A percentile compares a stretch with the other conserved stretches of the same genome.
phyloP scores from a whole-genome alignment of 2,888 invertebrate genomes.

The Miltochrista miniata region DNA sequence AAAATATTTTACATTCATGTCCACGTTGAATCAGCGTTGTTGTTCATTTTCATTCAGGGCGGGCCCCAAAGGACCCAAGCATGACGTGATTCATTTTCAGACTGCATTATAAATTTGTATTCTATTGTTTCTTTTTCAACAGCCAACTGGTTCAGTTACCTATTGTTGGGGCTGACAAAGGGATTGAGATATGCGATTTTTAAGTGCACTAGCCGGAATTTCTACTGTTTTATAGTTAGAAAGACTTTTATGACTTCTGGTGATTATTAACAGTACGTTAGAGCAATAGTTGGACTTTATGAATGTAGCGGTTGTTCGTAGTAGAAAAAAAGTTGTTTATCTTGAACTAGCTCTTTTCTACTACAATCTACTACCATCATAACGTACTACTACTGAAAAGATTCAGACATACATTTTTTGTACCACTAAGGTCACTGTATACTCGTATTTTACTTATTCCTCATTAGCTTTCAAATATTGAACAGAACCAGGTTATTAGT shows the following conservation, averaged over 20 bases:
- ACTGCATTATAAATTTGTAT: constrained; percentile 80
- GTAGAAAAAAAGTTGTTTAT: too few species aligned
- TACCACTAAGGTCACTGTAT: too few species aligned
- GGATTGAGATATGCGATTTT: constrained; percentile 67
- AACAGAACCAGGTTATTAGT: too few species aligned
- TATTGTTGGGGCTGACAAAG: constrained; percentile 73
- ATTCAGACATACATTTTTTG: too few species aligned
- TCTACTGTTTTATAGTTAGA: constrained; percentile 29
- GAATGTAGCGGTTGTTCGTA: too few species aligned
- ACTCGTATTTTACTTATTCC: too few species aligned
- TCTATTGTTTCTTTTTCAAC: constrained; percentile 74
- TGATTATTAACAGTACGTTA: too few species aligned
- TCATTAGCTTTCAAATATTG: too few species aligned
- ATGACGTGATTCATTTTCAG: constrained; percentile 77
- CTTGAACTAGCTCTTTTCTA: too few species aligned
- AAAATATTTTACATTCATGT: constrained; percentile 54
- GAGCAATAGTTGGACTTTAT: too few species aligned
- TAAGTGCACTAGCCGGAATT: constrained; percentile 51
- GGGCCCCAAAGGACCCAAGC: constrained; percentile 60
- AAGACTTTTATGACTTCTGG: constrained; percentile 6
- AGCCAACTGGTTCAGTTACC: constrained; percentile 69
- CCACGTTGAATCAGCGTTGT: constrained; percentile 58
- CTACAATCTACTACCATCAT: too few species aligned
- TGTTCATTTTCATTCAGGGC: constrained; percentile 74
- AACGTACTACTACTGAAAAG: too few species aligned